Conservation (phyloP, 53 echinoderm and acorn worm species). For the Zoroaster sp. region DNA sequence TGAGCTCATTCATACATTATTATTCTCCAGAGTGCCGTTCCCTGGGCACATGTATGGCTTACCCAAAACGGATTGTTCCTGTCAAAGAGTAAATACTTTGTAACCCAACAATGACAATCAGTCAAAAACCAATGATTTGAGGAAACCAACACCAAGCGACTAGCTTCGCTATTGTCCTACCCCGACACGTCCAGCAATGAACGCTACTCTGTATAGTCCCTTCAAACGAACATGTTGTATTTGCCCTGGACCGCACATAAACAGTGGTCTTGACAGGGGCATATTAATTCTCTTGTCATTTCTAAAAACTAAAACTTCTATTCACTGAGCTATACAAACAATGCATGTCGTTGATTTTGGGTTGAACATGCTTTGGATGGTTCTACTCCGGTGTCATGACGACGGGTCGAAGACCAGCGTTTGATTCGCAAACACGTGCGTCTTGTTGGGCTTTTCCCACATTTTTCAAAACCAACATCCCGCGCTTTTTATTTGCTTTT, state of each 20-base stretch:
- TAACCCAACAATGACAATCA: not conserved
- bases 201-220: not conserved
- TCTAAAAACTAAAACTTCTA: not conserved
- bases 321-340: not conserved
- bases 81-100: conserved; percentile 22
- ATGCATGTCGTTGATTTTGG: not conserved
- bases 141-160: not conserved
- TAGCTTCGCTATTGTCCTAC: not conserved
- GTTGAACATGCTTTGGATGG: conserved; percentile 1
- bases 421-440: not conserved
- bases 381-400: not conserved
- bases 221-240: not conserved
- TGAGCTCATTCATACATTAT: not conserved
- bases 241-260: not conserved
- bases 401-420: not conserved
- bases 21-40: not conserved
- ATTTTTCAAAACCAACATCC: not conserved
- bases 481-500: not conserved
- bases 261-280: not conserved
- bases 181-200: not conserved
- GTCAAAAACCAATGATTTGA: not conserved
- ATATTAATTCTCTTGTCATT: not conserved
- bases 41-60: not conserved
- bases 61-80: not conserved
- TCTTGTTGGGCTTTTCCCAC: not conserved